phyloP scores from a whole-genome alignment of 1,140 invertebrate genomes.

The Chironomus striatipennis region DNA sequence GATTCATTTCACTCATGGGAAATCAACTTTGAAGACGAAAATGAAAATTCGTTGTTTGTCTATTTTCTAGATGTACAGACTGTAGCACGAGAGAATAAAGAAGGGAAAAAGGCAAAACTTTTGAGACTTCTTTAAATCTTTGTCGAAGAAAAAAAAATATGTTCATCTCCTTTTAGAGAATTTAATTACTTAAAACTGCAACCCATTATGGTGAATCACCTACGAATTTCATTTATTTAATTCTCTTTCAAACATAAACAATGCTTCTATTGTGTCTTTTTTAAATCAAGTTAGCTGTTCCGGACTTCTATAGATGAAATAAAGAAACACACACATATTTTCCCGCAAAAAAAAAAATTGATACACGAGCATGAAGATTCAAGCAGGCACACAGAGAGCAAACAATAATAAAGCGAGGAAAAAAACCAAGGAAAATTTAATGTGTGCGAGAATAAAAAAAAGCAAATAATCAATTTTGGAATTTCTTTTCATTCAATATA shows the following conservation, averaged over 20 bases:
- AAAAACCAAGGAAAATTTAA: constrained; percentile 1
- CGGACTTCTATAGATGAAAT: not conserved
- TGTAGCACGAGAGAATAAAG: not conserved
- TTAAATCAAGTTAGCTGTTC: not conserved
- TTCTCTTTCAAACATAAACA: not conserved
- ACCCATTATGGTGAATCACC: constrained; percentile 12
- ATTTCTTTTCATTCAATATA: not conserved
- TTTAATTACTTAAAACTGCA: constrained; percentile 3
- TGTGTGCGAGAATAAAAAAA: constrained; percentile 12
- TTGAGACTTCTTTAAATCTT: too few species aligned
- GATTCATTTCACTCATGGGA: constrained; percentile 19
- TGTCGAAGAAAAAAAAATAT: not conserved
- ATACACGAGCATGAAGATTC: not conserved
- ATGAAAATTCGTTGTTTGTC: not conserved
- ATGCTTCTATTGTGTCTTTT: not conserved
- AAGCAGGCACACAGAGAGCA: not conserved
- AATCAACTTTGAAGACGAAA: constrained; percentile 11
- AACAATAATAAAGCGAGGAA: not conserved
- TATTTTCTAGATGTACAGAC: not conserved
- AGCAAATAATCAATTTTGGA: constrained; percentile 24
- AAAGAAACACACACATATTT: too few species aligned
- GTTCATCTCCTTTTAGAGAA: not conserved
- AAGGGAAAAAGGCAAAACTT: not conserved
- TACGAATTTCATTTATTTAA: not conserved
- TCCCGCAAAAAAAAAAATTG: not conserved